Evolutionary conservation across 2,113 vertebrate species (phyloP).

Genomic region (Prinia subflava): DNA sequence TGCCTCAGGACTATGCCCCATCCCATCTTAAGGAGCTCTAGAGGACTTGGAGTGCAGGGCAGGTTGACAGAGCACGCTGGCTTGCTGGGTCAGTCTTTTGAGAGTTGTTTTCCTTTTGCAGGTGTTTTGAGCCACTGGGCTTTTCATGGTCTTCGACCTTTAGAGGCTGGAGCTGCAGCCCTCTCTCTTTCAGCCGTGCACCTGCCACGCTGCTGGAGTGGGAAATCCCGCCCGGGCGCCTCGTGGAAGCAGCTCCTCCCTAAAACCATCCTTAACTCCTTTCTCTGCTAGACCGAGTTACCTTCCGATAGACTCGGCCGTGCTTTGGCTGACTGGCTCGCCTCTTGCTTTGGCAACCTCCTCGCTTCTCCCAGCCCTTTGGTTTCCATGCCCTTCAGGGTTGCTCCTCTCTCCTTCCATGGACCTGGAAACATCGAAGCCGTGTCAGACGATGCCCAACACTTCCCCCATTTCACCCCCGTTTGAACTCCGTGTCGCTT

Average conservation of each 20-base stretch:
- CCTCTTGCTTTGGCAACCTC: constrained; percentile 60
- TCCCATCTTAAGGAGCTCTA: background rate
- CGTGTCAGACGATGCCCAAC: constrained; percentile 33
- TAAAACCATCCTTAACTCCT: constrained; percentile 56
- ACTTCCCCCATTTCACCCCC: constrained; percentile 40
- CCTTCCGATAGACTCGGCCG: constrained; percentile 40
- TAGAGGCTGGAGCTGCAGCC: constrained; percentile 59
- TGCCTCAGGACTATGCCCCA: background rate
- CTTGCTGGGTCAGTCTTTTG: constrained; percentile 55
- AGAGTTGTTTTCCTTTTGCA: constrained; percentile 68
- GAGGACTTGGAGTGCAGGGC: constrained; percentile 18
- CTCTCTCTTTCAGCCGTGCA: constrained; percentile 58
- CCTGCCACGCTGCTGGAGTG: constrained; percentile 53
- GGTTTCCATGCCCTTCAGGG: constrained; percentile 44
- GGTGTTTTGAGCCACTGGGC: constrained; percentile 58
- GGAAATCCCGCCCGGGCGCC: constrained; percentile 55
- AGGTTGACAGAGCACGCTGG: constrained; percentile 13
- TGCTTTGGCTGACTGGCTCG: constrained; percentile 42
- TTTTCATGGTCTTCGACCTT: constrained; percentile 60
- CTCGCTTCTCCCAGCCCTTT: constrained; percentile 62
- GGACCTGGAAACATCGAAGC: constrained; percentile 34
- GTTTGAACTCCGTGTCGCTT: constrained; percentile 50
- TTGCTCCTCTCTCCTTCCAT: background rate
- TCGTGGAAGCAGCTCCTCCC: constrained; percentile 58
- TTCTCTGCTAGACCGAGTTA: constrained; percentile 56